Conservation (phyloP, 2,888 invertebrate genomes). For the Pilophorus perplexus region DNA sequence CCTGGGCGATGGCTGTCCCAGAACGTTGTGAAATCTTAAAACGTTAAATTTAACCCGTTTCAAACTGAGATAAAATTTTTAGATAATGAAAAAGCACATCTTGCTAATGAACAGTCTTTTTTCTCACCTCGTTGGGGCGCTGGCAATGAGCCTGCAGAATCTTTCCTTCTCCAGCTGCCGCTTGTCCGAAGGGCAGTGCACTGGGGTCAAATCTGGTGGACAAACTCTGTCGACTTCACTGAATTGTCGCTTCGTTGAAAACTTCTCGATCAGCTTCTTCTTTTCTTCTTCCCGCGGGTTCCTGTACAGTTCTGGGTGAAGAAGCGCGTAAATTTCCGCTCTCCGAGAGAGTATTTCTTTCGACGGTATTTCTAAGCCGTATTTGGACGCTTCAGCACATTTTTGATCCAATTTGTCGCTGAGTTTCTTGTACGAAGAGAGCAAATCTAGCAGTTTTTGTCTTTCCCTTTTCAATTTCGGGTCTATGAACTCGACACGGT, state of each 20-base stretch:
- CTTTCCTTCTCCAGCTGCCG: conserved; percentile 45
- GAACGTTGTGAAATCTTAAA: conserved; percentile 42
- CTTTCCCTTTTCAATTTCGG: conserved; percentile 43
- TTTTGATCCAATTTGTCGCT: conserved; percentile 40
- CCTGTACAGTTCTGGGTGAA: conserved; percentile 44
- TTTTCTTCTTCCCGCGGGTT: conserved; percentile 44
- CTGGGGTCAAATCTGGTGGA: conserved; percentile 27
- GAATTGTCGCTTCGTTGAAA: conserved; percentile 33
- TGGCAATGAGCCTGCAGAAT: conserved; percentile 42
- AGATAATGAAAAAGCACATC: no score
- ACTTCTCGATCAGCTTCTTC: conserved; percentile 37
- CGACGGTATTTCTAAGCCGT: conserved; percentile 16
- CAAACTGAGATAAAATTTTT: no score
- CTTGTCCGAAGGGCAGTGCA: conserved; percentile 23
- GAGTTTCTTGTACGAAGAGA: conserved; percentile 44
- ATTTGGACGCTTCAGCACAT: conserved; percentile 25
- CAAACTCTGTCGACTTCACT: conserved; percentile 24
- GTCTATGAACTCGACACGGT: conserved; percentile 33
- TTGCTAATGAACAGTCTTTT: no score
- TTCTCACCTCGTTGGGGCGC: conserved; percentile 42
- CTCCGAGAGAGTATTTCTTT: conserved; percentile 24
- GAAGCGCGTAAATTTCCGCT: conserved; percentile 45
- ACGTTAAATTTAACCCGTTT: no score
- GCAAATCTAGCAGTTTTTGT: conserved; percentile 39
- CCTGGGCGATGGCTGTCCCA: conserved; percentile 4